Conservation (phyloP, 1,140 invertebrate species). For the Leptinotarsa lineolata region DNA sequence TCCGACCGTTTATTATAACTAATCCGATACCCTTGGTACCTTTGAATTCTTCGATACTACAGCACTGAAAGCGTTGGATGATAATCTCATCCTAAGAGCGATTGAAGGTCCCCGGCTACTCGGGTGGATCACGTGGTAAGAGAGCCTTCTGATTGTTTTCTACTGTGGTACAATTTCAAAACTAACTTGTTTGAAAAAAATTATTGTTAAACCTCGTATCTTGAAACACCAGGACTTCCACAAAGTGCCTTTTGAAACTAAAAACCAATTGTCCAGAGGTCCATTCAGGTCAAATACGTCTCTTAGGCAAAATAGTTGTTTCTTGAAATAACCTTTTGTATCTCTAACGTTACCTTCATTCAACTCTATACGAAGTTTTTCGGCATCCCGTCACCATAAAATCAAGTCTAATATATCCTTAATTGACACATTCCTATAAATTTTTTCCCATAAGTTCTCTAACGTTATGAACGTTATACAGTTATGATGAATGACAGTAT, state of each 20-base stretch:
- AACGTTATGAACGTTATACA: background rate
- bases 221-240: too few relatives aligned
- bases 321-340: background rate
- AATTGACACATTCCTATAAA: constrained; percentile 8
- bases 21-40: too few relatives aligned
- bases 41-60: too few relatives aligned
- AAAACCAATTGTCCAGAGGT: background rate
- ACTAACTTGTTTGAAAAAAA: too few relatives aligned
- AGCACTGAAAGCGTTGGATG: too few relatives aligned
- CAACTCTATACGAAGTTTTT: background rate
- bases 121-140: too few relatives aligned
- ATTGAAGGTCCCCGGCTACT: too few relatives aligned
- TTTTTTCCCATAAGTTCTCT: background rate
- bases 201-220: too few relatives aligned
- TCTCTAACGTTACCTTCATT: background rate
- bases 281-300: background rate
- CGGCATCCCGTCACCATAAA: background rate
- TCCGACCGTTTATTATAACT: too few relatives aligned
- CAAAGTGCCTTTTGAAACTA: background rate
- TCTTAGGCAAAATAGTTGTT: background rate
- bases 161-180: too few relatives aligned
- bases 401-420: background rate
- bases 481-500: constrained; percentile 1
- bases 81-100: too few relatives aligned
- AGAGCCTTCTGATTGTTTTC: too few relatives aligned